Percentiles rank a stretch among this genome's conserved stretches.
Evolutionary conservation across 2,113 vertebrate species (phyloP).

Genomic region (Macroglossus sobrinus): DNA sequence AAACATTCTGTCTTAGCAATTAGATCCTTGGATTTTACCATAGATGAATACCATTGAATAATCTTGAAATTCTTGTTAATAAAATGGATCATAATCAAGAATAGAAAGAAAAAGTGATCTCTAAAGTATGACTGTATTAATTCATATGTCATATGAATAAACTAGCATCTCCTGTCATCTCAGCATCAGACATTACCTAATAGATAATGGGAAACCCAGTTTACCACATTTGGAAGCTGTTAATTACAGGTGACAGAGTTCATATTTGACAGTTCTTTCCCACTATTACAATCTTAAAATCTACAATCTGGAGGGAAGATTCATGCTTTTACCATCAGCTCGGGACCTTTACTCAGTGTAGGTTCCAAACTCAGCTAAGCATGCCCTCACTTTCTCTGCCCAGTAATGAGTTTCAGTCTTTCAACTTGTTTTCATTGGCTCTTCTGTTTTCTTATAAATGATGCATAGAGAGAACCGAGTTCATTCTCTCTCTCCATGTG

Average conservation of each 20-base stretch:
- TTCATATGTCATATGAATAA: background rate
- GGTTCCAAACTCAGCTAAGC: slow-evolving; percentile 50
- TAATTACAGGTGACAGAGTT: slow-evolving; percentile 34
- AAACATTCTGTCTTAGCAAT: slow-evolving; percentile 4
- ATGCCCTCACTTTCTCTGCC: background rate
- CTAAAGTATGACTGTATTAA: background rate
- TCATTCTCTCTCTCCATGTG: background rate
- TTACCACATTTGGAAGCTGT: slow-evolving; percentile 40
- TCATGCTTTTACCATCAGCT: background rate
- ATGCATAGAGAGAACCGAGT: background rate
- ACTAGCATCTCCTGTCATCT: slow-evolving; percentile 7
- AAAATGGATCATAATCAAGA: slow-evolving; percentile 22
- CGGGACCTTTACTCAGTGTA: background rate
- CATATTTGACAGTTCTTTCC: slow-evolving; percentile 19
- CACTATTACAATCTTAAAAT: slow-evolving; percentile 36
- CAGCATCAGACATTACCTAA: background rate
- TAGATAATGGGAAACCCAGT: background rate
- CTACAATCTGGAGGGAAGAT: background rate
- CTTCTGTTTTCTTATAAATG: slow-evolving; percentile 32
- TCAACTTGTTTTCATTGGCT: slow-evolving; percentile 32
- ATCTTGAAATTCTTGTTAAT: slow-evolving; percentile 17
- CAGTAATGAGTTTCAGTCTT: slow-evolving; percentile 19
- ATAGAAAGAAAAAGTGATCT: background rate
- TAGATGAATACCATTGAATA: background rate
- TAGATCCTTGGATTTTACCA: background rate